These are phyloP conservation scores for Phaedon cochleariae DNA, from an alignment of 2,888 invertebrate genomes.

Conservation along the genomic window DNA sequence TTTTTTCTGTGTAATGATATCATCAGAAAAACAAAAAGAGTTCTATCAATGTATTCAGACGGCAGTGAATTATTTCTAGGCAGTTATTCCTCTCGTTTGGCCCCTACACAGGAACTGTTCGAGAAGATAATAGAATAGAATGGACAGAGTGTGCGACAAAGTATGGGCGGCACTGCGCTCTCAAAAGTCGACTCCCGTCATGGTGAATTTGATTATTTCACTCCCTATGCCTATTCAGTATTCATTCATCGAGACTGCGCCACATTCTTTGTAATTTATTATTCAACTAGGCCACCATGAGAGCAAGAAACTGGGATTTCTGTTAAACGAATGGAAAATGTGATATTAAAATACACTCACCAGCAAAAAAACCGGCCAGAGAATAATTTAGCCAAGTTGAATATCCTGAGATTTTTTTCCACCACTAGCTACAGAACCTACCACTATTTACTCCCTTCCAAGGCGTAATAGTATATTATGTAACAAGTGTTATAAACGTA, in stretches of 20 bases:
- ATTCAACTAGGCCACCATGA: neutral
- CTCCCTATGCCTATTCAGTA: no score
- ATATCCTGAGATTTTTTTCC: no score
- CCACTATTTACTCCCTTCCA: no score
- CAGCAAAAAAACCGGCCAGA: no score
- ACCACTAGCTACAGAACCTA: no score
- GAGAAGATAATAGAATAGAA: neutral
- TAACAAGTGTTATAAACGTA: no score
- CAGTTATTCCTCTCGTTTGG: constrained; percentile 5
- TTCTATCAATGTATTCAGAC: no score
- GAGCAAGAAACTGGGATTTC: neutral
- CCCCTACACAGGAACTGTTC: constrained; percentile 3
- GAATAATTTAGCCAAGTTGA: no score
- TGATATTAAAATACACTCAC: neutral
- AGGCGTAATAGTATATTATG: no score
- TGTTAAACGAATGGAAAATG: no score
- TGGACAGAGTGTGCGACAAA: constrained; percentile 14
- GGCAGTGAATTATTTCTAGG: neutral
- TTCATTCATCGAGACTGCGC: neutral
- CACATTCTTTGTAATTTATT: neutral
- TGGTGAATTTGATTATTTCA: constrained; percentile 16
- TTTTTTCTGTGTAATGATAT: no score
- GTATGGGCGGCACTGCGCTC: constrained; percentile 18
- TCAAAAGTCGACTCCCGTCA: constrained; percentile 21
- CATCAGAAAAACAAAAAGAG: no score